Evolutionary conservation across 2,888 invertebrate species (phyloP).

Genomic region (Xanthia togata): DNA sequence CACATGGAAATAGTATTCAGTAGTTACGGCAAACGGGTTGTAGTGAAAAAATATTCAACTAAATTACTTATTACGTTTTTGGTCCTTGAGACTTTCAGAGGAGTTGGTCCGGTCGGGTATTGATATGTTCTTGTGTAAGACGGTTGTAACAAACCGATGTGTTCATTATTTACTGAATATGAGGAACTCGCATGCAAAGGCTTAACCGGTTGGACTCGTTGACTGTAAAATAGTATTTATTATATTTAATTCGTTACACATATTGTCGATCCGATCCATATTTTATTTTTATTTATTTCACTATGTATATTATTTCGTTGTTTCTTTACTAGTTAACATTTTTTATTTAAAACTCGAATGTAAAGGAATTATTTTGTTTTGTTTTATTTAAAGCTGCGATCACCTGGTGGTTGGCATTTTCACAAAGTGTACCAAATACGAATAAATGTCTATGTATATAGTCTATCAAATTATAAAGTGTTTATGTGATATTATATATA

Average conservation of each 20-base stretch:
- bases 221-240: constrained; percentile 53
- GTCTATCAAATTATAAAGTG: constrained; percentile 88
- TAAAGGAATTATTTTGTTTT: constrained; percentile 69
- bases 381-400: constrained; percentile 73
- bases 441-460: constrained; percentile 85
- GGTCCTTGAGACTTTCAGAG: not conserved
- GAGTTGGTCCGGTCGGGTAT: constrained; percentile 10
- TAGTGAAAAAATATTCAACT: constrained; percentile 23
- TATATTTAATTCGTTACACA: constrained; percentile 38
- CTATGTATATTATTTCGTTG: constrained; percentile 60
- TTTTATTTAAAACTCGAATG: constrained; percentile 61
- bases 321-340: constrained; percentile 62
- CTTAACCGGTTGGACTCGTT: constrained; percentile 41
- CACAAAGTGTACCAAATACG: constrained; percentile 83
- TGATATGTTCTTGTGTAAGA: constrained; percentile 13
- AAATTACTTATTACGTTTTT: constrained; percentile 2
- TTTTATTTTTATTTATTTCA: constrained; percentile 56
- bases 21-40: constrained; percentile 55
- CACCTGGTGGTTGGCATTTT: constrained; percentile 78
- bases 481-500: constrained; percentile 90
- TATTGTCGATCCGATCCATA: constrained; percentile 58
- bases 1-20: constrained; percentile 48
- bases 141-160: constrained; percentile 37
- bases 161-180: constrained; percentile 47
- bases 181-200: constrained; percentile 5